Base-by-base conservation (phyloP, 2,888 invertebrate species). In the Cheilosia vernalis region DNA sequence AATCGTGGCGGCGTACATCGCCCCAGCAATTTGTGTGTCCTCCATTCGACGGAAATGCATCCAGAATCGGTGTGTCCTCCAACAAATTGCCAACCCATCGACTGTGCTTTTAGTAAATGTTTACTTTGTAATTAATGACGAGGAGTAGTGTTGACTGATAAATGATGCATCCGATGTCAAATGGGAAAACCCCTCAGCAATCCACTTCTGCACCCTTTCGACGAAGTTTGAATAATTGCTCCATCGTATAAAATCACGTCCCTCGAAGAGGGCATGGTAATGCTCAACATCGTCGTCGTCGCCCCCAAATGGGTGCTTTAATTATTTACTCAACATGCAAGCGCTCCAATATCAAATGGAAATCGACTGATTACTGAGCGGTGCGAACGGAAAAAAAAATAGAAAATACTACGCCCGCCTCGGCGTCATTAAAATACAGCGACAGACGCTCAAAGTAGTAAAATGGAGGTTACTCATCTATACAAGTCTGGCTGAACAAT, bases 101-200 rank as follows among this genome's bases (percentile, higher is more conserved):
- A 70, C 40, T 70, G 78, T 58, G 70, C 78, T 63, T 78, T 78
- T 78, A 63, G 80, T 55, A 61, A 70, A 56, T 76, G 49, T 76
- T 81, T 81, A 51, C 76, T 63, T 63, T 56, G 67, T 81, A 81
- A 81, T 81, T 81, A 81, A 76, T 66, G 49, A 44, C 56, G 21
- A 69, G 19, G 67, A 69, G 49, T 63, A 63, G 49, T 63, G 76
- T 37, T 67, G 61, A 66, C 67, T 60, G 80, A 76, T 63, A 61
- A 76, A 76, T 69, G 81, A 81, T 81, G 76, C 56, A 63, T 56
- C 67, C 61, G 80, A 73, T 74, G 80, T 67, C 73, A 73, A 67
- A 80, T 33, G 56, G 9, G 56, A 19, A 17, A 21, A 5, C 6
- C 15, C 49, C 15, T 19, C n/a, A 24, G 37, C 40, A 51, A 5